Evolutionary conservation across 2,113 vertebrate species (phyloP).

Genomic region (Eubucco bourcierii): DNA sequence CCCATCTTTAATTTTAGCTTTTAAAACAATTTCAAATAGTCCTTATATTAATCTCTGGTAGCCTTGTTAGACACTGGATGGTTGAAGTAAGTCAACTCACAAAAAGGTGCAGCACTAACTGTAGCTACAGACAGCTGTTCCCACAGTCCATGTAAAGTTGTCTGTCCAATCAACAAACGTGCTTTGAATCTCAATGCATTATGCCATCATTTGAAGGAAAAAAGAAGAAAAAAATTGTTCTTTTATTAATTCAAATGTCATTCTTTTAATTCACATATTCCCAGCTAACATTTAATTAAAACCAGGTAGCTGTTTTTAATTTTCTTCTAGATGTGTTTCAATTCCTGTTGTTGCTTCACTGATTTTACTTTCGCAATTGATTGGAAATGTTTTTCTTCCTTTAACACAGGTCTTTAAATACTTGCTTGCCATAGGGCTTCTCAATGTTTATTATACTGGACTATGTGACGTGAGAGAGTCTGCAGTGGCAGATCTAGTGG

Average conservation of each 20-base stretch:
- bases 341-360: conserved; percentile 11
- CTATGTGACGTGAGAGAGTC: neutral
- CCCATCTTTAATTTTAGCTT: neutral
- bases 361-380: conserved; percentile 33
- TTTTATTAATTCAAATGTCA: conserved; percentile 13
- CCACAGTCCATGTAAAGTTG: neutral
- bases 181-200: neutral
- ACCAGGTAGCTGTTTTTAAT: conserved; percentile 26
- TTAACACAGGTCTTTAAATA: conserved; percentile 38
- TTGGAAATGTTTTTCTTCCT: conserved; percentile 29
- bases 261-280: conserved; percentile 8
- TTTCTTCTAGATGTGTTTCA: conserved; percentile 32
- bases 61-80: neutral
- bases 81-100: neutral
- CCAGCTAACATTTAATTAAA: conserved; percentile 19
- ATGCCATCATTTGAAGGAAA: neutral
- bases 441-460: neutral
- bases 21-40: neutral
- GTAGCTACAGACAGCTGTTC: neutral
- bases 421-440: neutral
- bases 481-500: neutral
- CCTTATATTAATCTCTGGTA: neutral
- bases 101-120: neutral
- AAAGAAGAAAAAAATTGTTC: neutral
- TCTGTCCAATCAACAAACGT: neutral